Evolutionary conservation across 1,140 invertebrate genomes (phyloP), one percentile per base, ranked within the genome.

Genomic region (Hetaerina americana): DNA sequence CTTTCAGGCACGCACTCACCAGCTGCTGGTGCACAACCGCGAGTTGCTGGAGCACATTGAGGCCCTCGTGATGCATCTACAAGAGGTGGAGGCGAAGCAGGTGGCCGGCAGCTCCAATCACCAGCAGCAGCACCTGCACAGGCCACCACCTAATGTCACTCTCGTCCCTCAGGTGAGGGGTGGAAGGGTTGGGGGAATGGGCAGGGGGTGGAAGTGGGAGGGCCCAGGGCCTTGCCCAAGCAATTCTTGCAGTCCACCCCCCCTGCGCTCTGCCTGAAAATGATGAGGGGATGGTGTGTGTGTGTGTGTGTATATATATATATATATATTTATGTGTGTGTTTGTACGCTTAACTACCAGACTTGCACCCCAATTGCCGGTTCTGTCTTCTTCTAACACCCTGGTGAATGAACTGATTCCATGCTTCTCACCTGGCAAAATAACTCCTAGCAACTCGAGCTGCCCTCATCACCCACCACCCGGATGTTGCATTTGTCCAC

Each of bases 1-100:
- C 26, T 78, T 82, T 26, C 82, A 98, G 92, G 88, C 94, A 24
- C 86, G 95, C 75, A 96, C 93, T 49, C 94, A 97, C 79, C 95
- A 98, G 79, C 82, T 99, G 26, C 81, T 98, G 74, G 88, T 95
- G 27, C 95, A 98, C 78, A 99, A 98, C 82, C 90, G 93, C 73
- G 96, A 98, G 78, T 82, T 99, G 6, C 81, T 99, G 66, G 95
- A 98, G 77, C 96, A 98, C 80, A 92, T 97, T 76, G 89, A 92
- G 71, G 89, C 90, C 0, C 83, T 98, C 72, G 94, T 97, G 0
- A 82, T 87, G 5, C 90, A 94, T 76, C 84, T 96, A 49, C 91
- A 94, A 76, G 90, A 92, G 57, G 85, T 93, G 70, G 94, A 96
- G 78, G 85, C 88, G 26, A 74, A 75, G 0, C 70, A 71, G 10